These are phyloP conservation scores for Telmatochromis sp. DNA, from an alignment of 2,113 vertebrate genomes.

Conservation along the genomic window DNA sequence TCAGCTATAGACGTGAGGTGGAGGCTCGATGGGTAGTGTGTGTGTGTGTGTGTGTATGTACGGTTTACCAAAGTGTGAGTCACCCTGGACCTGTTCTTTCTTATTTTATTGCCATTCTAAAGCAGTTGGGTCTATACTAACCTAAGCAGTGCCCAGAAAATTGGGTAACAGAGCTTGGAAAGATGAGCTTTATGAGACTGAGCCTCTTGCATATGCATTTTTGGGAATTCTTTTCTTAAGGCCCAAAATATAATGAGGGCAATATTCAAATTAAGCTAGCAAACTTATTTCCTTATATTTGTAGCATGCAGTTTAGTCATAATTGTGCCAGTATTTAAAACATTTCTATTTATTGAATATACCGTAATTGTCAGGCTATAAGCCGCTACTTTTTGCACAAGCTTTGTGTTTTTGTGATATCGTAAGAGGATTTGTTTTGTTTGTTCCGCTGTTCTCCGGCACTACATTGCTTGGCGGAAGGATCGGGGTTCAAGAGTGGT, in stretches of 20 bases:
- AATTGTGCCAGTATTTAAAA: background rate
- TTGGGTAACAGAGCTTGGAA: background rate
- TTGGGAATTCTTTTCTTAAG: background rate
- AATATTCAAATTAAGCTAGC: background rate
- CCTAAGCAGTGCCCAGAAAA: background rate
- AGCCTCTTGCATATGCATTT: background rate
- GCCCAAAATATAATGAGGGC: background rate
- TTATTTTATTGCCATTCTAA: conserved; percentile 32
- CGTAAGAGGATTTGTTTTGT: too few relatives aligned
- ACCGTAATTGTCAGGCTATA: too few relatives aligned
- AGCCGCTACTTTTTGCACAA: too few relatives aligned
- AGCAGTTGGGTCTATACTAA: conserved; percentile 9
- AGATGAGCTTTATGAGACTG: background rate
- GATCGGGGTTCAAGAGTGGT: too few relatives aligned
- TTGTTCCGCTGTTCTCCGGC: too few relatives aligned
- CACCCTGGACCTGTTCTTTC: conserved; percentile 26
- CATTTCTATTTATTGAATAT: background rate
- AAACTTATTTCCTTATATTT: background rate
- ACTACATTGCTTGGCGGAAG: too few relatives aligned
- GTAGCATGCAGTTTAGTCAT: background rate
- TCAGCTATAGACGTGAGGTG: conserved; percentile 31
- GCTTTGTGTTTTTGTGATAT: too few relatives aligned
- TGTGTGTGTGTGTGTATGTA: background rate
- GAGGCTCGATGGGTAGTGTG: background rate
- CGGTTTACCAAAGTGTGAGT: background rate